Conservation (phyloP, 2,888 invertebrate species). For the Autographa gamma region DNA sequence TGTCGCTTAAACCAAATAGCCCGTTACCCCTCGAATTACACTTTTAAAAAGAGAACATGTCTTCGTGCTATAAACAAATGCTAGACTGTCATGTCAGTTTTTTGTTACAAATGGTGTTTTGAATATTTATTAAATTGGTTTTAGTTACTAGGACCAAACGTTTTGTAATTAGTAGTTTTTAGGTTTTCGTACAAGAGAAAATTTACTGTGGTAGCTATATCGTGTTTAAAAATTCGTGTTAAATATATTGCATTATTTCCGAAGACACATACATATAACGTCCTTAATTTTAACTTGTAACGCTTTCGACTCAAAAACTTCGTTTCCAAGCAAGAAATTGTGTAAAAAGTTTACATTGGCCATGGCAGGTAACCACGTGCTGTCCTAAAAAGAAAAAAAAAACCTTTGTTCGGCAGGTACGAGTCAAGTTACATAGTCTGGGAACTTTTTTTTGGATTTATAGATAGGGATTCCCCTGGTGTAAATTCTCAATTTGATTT, state of each 20-base stretch:
- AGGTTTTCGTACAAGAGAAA: no score
- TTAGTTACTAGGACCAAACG: no score
- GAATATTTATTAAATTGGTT: no score
- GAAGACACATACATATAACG: not conserved
- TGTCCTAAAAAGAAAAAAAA: constrained; percentile 31
- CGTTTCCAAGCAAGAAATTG: constrained; percentile 7
- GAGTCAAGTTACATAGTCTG: constrained; percentile 12
- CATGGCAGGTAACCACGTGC: constrained; percentile 42
- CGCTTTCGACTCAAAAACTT: constrained; percentile 19
- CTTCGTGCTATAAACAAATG: not conserved
- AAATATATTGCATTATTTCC: no score
- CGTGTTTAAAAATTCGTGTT: no score
- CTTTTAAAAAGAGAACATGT: constrained; percentile 2
- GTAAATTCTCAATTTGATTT: constrained; percentile 33
- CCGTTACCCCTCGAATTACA: no score
- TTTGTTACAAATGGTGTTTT: no score
- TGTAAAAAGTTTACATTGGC: constrained; percentile 14
- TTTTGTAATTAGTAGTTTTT: no score
- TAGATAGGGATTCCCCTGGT: constrained; percentile 28
- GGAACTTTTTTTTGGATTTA: constrained; percentile 16
- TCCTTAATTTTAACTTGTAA: not conserved
- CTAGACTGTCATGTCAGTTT: not conserved
- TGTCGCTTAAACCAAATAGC: no score
- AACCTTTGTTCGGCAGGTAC: constrained; percentile 52
- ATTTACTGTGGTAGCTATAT: no score